Percentiles rank a stretch among this genome's conserved stretches.
phyloP scores from a whole-genome alignment of 2,797 vertebrate species.

The Tadarida brasiliensis region DNA sequence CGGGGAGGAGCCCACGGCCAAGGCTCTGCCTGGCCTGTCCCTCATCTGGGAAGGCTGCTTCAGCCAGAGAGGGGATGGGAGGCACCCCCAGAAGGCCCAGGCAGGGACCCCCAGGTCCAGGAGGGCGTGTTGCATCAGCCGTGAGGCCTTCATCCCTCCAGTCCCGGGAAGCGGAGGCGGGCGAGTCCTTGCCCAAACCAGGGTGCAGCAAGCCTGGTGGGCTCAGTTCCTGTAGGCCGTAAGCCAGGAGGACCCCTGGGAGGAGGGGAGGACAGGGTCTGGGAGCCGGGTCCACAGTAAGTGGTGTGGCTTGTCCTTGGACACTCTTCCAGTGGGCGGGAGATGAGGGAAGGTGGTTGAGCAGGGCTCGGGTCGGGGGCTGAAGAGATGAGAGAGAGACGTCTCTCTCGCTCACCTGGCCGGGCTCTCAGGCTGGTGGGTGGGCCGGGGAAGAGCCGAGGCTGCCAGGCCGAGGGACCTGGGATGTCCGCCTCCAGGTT shows the following conservation, averaged over 20 bases:
- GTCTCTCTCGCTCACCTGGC: not conserved
- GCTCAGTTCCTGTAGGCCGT: not conserved
- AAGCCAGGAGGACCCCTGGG: not conserved
- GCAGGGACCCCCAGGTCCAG: accelerated
- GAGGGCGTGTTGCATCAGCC: accelerated
- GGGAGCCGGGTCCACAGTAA: not conserved
- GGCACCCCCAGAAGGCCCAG: not conserved
- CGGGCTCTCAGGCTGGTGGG: not conserved
- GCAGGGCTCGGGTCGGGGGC: not conserved
- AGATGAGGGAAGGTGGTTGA: no score
- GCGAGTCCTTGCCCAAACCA: not conserved
- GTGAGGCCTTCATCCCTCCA: accelerated
- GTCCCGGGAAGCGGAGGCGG: not conserved
- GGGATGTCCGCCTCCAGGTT: not conserved
- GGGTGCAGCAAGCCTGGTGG: not conserved
- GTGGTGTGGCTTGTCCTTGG: not conserved
- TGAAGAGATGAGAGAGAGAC: not conserved
- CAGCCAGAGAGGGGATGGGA: accelerated
- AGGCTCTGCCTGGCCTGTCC: not conserved
- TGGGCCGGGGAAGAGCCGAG: accelerated
- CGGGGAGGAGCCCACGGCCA: not conserved
- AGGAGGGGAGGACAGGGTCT: no score
- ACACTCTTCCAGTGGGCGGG: not conserved
- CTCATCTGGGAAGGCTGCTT: not conserved
- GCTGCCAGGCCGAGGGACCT: not conserved